These are phyloP conservation scores for Chloromyia formosa DNA, from an alignment of 2,888 invertebrate species.

Conservation along the genomic window DNA sequence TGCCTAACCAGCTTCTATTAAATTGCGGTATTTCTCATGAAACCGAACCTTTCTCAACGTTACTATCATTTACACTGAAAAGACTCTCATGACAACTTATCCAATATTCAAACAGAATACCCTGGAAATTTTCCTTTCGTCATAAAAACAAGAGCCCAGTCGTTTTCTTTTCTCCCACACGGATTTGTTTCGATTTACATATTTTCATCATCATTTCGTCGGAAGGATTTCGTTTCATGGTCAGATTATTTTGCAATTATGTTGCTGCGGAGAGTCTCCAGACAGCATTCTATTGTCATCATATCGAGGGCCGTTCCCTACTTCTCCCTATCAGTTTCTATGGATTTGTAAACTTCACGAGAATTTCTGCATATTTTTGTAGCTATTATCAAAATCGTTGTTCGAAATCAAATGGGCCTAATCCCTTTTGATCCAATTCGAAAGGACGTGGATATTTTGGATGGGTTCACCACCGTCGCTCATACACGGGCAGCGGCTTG, in stretches of 20 bases:
- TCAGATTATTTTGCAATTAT: conserved; percentile 7
- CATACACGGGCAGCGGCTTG: no score
- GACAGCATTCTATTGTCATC: background rate
- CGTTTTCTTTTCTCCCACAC: background rate
- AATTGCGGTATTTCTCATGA: no score
- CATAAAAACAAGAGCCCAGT: no score
- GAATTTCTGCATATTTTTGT: background rate
- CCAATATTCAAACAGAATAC: no score
- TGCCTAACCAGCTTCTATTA: no score
- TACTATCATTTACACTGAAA: no score
- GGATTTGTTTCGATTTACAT: background rate
- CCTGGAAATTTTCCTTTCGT: no score
- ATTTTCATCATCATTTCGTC: background rate
- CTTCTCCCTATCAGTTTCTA: background rate
- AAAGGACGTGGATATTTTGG: background rate
- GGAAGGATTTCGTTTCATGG: background rate
- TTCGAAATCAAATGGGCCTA: conserved; percentile 1
- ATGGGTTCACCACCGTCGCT: no score
- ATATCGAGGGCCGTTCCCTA: background rate
- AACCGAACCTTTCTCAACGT: no score
- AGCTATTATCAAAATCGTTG: conserved; percentile 4
- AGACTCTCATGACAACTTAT: no score
- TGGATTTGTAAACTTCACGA: background rate
- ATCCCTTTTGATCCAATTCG: background rate
- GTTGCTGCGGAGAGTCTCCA: background rate